phyloP scores from a whole-genome alignment of 2,888 invertebrate species.

The Meteorus colon region DNA sequence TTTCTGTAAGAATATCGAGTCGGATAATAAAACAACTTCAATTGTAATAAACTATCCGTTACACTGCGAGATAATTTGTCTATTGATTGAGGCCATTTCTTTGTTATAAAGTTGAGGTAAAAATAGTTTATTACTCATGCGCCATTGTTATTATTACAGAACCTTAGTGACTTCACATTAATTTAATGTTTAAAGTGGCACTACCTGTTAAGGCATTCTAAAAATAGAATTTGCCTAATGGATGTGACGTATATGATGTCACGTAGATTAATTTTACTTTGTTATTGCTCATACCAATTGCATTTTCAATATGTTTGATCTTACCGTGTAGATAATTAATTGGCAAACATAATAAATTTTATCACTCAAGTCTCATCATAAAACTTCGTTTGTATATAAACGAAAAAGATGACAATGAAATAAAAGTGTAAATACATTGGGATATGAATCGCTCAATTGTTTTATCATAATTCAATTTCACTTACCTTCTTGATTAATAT shows the following conservation, averaged over 20 bases:
- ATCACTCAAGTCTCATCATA: neutral
- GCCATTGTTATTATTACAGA: neutral
- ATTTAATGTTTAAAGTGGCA: constrained; percentile 25
- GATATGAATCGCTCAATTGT: neutral
- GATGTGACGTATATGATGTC: constrained; percentile 12
- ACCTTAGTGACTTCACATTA: constrained; percentile 14
- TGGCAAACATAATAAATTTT: neutral
- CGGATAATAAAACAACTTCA: neutral
- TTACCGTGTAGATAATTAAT: constrained; percentile 11
- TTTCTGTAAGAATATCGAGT: neutral
- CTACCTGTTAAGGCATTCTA: constrained; percentile 21
- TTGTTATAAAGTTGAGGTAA: neutral
- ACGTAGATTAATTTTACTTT: neutral
- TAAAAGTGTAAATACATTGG: neutral
- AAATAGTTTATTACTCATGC: constrained; percentile 10
- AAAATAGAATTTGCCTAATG: constrained; percentile 8
- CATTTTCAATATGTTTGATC: constrained; percentile 18
- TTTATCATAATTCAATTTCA: neutral
- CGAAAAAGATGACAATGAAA: neutral
- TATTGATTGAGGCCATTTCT: neutral
- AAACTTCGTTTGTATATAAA: neutral
- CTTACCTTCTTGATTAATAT: constrained; percentile 69
- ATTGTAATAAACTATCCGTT: neutral
- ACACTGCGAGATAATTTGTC: neutral
- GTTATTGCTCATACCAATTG: neutral